Conservation (phyloP, 2,113 vertebrate genomes). For the Mobula birostris region DNA sequence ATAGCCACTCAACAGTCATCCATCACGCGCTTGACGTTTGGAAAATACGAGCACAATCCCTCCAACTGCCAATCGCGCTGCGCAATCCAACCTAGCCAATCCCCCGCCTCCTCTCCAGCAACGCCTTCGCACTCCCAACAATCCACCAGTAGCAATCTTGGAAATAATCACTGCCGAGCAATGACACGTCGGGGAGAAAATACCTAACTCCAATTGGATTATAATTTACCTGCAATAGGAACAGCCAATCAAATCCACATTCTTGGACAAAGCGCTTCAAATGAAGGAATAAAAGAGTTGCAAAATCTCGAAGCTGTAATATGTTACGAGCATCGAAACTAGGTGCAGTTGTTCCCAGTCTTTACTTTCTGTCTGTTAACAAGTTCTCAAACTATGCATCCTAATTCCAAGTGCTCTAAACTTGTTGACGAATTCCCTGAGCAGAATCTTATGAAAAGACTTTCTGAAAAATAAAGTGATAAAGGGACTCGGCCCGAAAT, state of each 20-base stretch:
- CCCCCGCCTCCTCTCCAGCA: background rate
- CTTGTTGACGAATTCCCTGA: no score
- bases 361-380: no score
- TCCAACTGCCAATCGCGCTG: background rate
- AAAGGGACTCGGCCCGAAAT: no score
- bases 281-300: no score
- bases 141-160: background rate
- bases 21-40: slow-evolving; percentile 37
- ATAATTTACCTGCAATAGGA: background rate
- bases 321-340: no score
- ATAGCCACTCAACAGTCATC: slow-evolving; percentile 17
- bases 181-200: background rate
- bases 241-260: background rate
- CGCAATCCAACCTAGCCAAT: background rate
- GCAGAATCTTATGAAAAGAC: no score
- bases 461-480: no score
- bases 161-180: background rate
- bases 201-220: background rate
- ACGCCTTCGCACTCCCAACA: background rate
- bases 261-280: background rate
- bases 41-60: slow-evolving; percentile 22
- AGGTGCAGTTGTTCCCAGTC: no score
- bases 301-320: no score
- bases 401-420: no score
- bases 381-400: no score